Base-by-base conservation (phyloP, 2,797 vertebrate species). In the Channa striata region DNA sequence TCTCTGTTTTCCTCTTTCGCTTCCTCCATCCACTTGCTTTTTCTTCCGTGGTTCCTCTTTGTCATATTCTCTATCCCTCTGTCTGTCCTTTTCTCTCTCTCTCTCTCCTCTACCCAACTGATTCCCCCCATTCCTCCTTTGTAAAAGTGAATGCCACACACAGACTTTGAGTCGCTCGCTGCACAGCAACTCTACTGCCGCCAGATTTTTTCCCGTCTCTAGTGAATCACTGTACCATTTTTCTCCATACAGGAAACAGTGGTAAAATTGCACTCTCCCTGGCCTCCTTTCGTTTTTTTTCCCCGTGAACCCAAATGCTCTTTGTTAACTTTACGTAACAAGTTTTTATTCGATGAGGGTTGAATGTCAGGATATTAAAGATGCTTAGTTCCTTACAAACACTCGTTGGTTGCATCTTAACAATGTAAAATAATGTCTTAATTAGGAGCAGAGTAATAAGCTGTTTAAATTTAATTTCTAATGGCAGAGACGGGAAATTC, bases 61-160 rank as follows among this genome's bases (percentile, higher is more conserved):
- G 65, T 86, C 64, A 59, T 71, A 8, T 82, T 88, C 50, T 77
- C 85, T 70, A 51, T 73, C 34, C 68, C 23, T 36, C 37, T 48
- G 23, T 59, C 69, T 68, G 58, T 72, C 48, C 68, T 51, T 78
- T 72, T 78, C 57, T 73, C 64, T 64, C 52, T 46, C 74, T 78
- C 57, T 73, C 64, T 64, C 52, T 46, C 64, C 82, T 60, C 72
- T 48, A 84, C 75, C 3, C 72, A 23, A 65, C 85, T 83, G 66
- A 79, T 56, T 85, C 67, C 59, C 79, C 65, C 68, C 63, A 42
- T 83, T 72, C 68, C 46, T 51, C 52, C 69, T 81, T 85, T 85
- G 68, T 88, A 62, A 74, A 51, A 77, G 65, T 82, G 80, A 90
- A 93, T 84, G 62, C 95, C 95, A 95, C 94, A 94, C 94, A 90